phyloP scores from a whole-genome alignment of 2,888 invertebrate genomes.

The Timema podura region DNA sequence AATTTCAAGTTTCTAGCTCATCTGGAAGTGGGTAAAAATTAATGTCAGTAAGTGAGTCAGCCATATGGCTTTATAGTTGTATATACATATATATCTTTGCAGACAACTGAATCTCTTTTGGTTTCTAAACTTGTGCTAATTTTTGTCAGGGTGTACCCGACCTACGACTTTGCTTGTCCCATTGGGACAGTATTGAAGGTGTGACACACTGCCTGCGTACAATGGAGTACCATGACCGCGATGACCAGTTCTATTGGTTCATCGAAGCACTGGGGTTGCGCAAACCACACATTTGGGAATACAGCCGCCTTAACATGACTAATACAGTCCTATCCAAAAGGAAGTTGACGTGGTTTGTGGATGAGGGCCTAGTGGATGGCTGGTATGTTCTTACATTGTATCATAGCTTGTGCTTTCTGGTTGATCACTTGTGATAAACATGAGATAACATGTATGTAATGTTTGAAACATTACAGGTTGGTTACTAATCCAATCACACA shows the following conservation, averaged over 20 bases:
- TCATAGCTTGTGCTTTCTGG: neutral
- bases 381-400: slow-evolving; percentile 61
- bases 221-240: slow-evolving; percentile 97
- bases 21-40: no score
- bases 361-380: slow-evolving; percentile 89
- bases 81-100: no score
- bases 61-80: no score
- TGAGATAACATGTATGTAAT: no score
- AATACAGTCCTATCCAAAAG: slow-evolving; percentile 97
- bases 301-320: slow-evolving; percentile 94
- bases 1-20: no score
- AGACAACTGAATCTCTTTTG: no score
- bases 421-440: slow-evolving; percentile 12
- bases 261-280: slow-evolving; percentile 81
- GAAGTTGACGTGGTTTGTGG: slow-evolving; percentile 97
- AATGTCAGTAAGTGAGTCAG: no score
- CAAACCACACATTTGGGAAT: slow-evolving; percentile 94
- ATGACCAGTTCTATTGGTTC: slow-evolving; percentile 97
- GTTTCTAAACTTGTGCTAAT: slow-evolving; percentile 19
- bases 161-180: slow-evolving; percentile 99
- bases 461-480: no score
- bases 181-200: slow-evolving; percentile 94
- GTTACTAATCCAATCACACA: no score
- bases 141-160: slow-evolving; percentile 86
- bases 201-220: slow-evolving; percentile 97